Base-by-base conservation (phyloP, 2,888 invertebrate species). In the Chymomyza caudatula region DNA sequence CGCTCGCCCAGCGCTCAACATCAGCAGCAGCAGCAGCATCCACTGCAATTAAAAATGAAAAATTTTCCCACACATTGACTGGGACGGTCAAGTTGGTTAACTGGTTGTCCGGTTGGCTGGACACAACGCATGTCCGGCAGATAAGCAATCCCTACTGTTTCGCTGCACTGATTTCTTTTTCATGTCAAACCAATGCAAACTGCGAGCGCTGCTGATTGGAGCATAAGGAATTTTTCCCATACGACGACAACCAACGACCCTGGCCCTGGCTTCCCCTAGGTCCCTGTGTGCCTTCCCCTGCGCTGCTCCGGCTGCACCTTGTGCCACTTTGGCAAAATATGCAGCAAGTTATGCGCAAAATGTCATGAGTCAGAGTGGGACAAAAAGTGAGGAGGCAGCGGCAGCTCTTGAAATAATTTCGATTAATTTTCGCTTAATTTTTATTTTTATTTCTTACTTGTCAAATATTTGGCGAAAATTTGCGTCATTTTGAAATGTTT, bases 1-100 rank as follows among this genome's bases (percentile, higher is more conserved):
- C 52, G 61, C 44, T 47, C 47, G 20, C 6, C 22, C 47, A 58
- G 51, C 43, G 15, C 43, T 37, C 11, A 37, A 37, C 8, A 37
- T 8, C 29, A 11, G 29, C 29, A 37, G 29, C 23, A 25, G 49
- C 22, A 25, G 25, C 25, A 2, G 29, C 29, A 37, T 0, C 11
- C 29, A 72, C 73, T 76, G 86, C 88, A 88, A 88, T 88, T 88
- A 88, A 88, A 88, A 88, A 80, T 88, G 87, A 88, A 83, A 87
- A 88, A 88, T 88, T 86, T 88, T 88, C 88, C 88, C 88, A 88
- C 88, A 86, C 85, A 79, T 78, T 37, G 29, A 11, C 29, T 37
- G 29, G 29, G 55, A 37, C 67, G 66, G 65, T 54, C 57, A 66
- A 54, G 25, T 25, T 25, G 23, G 23, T 53, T 25, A 25, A 47